Evolutionary conservation across 2,797 vertebrate genomes (phyloP), one percentile per base, ranked within the genome.

Genomic region (Amblyopsis hoosieri): DNA sequence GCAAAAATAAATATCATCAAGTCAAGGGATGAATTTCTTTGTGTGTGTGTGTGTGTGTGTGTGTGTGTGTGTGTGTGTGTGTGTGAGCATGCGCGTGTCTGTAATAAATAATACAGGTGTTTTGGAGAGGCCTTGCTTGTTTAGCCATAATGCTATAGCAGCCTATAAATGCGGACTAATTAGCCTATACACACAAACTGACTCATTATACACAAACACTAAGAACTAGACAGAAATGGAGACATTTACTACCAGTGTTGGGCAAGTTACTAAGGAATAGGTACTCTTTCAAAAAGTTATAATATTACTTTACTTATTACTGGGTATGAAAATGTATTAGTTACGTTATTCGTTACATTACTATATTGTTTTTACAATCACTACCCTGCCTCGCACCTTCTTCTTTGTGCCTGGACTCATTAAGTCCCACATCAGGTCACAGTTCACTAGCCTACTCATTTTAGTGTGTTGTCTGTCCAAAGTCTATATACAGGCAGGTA

Each of bases 341-440:
- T 29, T 29, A 29, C 23, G 3, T 29, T 29, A 29, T 3, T 29
- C 23, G 23, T 29, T 29, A 57, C 45, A 56, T 58, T 54, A 64
- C 58, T 58, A 61, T 57, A 42, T 62, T 53, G 23, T 69, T 72
- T 67, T 68, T 69, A 42, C 58, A 74, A 23, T 73, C 87, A 89
- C 81, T 84, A 83, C 87, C 87, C 79, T 81, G 87, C 66, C 90
- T 91, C 76, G 23, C 23, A 23, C 23, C 23, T 23, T 23, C 23
- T 23, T 23, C 63, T 85, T 14, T 48, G 79, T 17, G 19, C 72
- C 74, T 50, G 63, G 46, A 61, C 42, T 64, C 46, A 60, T 74
- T 69, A 74, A 63, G 71, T 56, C 51, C 9, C 17, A 60, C 23
- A 59, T 48, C 13, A 46, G 17, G 37, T 42, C 42, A 31, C 50